A percentile compares a stretch with the other conserved stretches of the same genome.
Conservation (phyloP, 2,113 vertebrate species). For the Prionailurus bengalensis region DNA sequence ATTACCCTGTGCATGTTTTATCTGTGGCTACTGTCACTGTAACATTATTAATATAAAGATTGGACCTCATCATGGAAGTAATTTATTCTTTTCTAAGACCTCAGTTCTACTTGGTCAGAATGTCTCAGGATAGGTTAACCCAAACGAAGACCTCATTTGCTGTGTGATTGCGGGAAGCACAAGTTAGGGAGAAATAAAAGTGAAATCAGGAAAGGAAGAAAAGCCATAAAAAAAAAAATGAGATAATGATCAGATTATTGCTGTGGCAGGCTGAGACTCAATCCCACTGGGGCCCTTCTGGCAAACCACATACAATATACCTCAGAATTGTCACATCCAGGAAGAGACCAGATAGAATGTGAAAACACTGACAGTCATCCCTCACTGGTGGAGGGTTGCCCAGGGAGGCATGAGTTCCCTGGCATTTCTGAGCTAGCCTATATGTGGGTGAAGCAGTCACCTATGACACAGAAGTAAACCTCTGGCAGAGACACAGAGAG, state of each 20-base stretch:
- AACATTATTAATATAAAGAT: background rate
- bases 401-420: background rate
- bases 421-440: background rate
- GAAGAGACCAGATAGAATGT: background rate
- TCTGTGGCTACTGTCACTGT: background rate
- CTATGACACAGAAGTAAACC: background rate
- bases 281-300: background rate
- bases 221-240: background rate
- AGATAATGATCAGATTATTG: background rate
- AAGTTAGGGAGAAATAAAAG: background rate
- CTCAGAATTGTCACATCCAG: background rate
- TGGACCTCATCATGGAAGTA: background rate
- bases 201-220: background rate
- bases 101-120: conserved; percentile 37
- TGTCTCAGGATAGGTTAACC: background rate
- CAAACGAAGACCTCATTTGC: conserved; percentile 35
- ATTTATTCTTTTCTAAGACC: conserved; percentile 44
- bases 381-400: background rate
- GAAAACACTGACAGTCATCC: background rate
- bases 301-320: background rate
- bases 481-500: conserved; percentile 11
- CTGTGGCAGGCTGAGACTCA: background rate
- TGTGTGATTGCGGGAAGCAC: background rate
- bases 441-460: background rate
- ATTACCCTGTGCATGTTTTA: background rate